A percentile compares a stretch with the other conserved stretches of the same genome.
Conservation (phyloP, 2,113 vertebrate species). For the Pelmatolapia mariae region DNA sequence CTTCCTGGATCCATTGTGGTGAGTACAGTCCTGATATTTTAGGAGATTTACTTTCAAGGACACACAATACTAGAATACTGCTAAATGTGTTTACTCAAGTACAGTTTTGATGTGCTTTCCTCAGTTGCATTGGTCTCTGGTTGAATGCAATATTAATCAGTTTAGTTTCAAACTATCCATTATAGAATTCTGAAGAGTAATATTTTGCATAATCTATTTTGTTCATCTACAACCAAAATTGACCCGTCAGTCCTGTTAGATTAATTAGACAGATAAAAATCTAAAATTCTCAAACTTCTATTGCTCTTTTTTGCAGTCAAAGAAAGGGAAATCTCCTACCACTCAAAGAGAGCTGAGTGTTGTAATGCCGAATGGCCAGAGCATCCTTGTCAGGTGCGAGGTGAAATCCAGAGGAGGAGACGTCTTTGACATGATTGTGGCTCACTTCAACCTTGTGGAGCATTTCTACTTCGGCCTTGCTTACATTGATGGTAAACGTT, state of each 20-base stretch:
- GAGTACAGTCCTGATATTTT: slow-evolving; percentile 6
- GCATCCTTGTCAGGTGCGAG: slow-evolving; percentile 84
- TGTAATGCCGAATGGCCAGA: slow-evolving; percentile 81
- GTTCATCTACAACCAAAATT: not conserved
- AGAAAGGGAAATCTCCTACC: slow-evolving; percentile 79
- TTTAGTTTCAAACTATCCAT: not conserved
- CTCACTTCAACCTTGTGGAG: slow-evolving; percentile 80
- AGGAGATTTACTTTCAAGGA: not conserved
- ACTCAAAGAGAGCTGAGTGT: slow-evolving; percentile 81
- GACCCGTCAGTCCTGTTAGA: not conserved
- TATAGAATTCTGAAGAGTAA: not conserved
- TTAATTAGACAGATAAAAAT: not conserved
- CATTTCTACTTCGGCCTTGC: slow-evolving; percentile 87
- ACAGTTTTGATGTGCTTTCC: not conserved
- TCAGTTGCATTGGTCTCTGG: not conserved
- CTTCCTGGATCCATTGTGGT: slow-evolving; percentile 86
- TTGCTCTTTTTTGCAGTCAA: slow-evolving; percentile 64
- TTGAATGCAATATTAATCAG: not conserved
- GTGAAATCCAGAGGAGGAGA: slow-evolving; percentile 77
- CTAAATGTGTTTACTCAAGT: not conserved
- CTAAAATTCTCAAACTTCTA: not conserved
- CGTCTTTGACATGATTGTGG: slow-evolving; percentile 79
- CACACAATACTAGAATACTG: not conserved
- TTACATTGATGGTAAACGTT: slow-evolving; percentile 75
- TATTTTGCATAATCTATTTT: not conserved